These are phyloP conservation scores for Antedon mediterranea DNA, from an alignment of 53 echinoderm and acorn worm species.

Conservation along the genomic window DNA sequence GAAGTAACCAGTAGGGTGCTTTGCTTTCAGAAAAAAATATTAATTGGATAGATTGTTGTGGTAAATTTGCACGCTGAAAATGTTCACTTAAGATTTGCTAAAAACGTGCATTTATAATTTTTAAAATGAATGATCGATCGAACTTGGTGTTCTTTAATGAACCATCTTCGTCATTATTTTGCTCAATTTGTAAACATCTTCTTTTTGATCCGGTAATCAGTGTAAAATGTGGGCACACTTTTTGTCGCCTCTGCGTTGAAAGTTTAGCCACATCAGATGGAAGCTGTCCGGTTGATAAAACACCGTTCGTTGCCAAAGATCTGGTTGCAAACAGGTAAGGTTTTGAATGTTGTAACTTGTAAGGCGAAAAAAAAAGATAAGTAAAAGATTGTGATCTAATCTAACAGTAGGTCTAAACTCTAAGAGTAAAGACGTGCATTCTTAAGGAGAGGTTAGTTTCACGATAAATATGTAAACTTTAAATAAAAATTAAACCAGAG, in stretches of 20 bases:
- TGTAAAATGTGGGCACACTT: constrained; percentile 87
- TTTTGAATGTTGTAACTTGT: no score
- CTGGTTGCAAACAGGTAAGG: constrained; percentile 73
- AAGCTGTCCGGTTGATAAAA: constrained; percentile 60
- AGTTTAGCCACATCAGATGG: background rate
- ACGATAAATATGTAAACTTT: no score
- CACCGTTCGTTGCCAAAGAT: constrained; percentile 34
- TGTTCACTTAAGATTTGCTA: no score
- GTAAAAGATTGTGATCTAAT: no score
- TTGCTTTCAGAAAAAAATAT: background rate
- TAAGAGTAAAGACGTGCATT: no score
- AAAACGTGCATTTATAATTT: background rate
- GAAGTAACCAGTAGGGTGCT: background rate
- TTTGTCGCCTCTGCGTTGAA: constrained; percentile 67
- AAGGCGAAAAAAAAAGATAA: no score
- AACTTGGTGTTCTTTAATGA: constrained; percentile 33
- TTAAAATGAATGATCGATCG: background rate
- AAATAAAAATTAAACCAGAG: no score
- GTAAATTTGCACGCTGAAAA: no score
- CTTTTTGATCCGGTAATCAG: constrained; percentile 82
- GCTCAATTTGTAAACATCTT: constrained; percentile 62
- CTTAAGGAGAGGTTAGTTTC: no score
- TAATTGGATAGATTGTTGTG: no score
- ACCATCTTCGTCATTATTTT: constrained; percentile 68
- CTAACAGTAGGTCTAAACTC: no score